Evolutionary conservation across 2,797 vertebrate genomes (phyloP), one percentile per base, ranked within the genome.

Genomic region (Malacoraja senta): DNA sequence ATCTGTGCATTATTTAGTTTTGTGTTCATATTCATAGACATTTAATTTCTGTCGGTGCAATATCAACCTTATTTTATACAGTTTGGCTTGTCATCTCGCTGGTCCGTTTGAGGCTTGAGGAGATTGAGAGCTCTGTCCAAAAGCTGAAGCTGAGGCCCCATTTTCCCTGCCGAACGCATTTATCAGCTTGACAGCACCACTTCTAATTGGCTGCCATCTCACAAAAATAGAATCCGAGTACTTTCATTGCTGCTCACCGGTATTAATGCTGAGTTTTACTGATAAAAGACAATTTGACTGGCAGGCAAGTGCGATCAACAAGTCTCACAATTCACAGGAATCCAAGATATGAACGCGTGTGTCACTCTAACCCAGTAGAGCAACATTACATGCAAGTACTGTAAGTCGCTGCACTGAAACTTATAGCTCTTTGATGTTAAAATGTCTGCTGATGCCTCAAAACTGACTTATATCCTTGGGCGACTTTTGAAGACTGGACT

Each of bases 221-320:
- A 53, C 90, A 74, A 74, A 91, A 74, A 74, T 4, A 74, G 71
- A 91, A 53, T 44, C 35, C 35, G 26, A 21, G 65, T 21, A 72
- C 65, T 91, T 91, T 19, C 68, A 53, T 53, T 91, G 19, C 68
- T 74, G 21, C 53, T 13, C 86, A 32, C 19, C 38, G 13, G 68
- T 74, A 53, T 38, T 26, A 91, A 74, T 74, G 35, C 44, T 4
- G 35, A 74, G 13, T 72, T 91, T 74, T 38, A 44, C 71, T 74
- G 68, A 72, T 72, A 53, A 44, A 53, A 74, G 65, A 26, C 8
- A 7, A 44, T 26, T 44, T 72, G 68, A 91, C 68, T 72, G 90
- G 74, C 68, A 91, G 24, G 68, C 21, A 91, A 91, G 71, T 91
- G 38, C 15, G 90, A 91, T 74, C 24, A 74, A 44, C 90, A 74